Evolutionary conservation across 37 sponge, comb jelly and placozoan genomes (phyloP), one percentile per base, ranked within the genome.

Genomic region (Petrosia ficiformis): DNA sequence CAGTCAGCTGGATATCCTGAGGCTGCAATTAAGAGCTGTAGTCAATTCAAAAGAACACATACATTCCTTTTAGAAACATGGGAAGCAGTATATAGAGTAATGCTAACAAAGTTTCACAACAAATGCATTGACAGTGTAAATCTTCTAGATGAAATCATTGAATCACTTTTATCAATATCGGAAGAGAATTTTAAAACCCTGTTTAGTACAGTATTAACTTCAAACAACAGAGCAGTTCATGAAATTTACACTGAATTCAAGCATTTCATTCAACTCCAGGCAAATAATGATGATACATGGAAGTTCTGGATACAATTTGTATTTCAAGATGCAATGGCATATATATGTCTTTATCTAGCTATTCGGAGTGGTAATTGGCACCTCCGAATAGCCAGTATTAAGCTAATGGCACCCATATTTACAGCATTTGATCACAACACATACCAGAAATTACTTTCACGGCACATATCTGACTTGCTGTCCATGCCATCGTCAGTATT

Each of bases 291-390:
- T 48, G 35, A 40, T 2, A 69, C 71, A 32, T 32, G 59, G 60
- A 68, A 79, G 71, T 69, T 79, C 35, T 79, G 80, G 80, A 32
- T 22, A 4, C 39, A 79, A 10, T 79, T 79, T 68, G 10, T 70
- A 4, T 79, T 79, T 39, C 6, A 36, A n/a, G 59, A 79, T 29
- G 52, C 39, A 8, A 68, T 70, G 30, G 59, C 60, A 2, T 69
- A 79, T 69, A 10, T 79, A 10, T 21, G 59, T 70, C 61, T 79
- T 14, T 69, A 56, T 57, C 35, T 69, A 34, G 70, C 80, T 6
- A 79, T 79, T 14, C 69, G 80, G 16, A 39, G 80, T 57, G 57
- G 80, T 10, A 69, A 69, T 2, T 80, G 81, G 81, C 6, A 56
- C 22, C 52, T 70, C 26, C 11, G 79, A 67, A 68, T 78, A 31